Evolutionary conservation across 23 tunicate genomes (phyloP).

Genomic region (Halocynthia roretzi): DNA sequence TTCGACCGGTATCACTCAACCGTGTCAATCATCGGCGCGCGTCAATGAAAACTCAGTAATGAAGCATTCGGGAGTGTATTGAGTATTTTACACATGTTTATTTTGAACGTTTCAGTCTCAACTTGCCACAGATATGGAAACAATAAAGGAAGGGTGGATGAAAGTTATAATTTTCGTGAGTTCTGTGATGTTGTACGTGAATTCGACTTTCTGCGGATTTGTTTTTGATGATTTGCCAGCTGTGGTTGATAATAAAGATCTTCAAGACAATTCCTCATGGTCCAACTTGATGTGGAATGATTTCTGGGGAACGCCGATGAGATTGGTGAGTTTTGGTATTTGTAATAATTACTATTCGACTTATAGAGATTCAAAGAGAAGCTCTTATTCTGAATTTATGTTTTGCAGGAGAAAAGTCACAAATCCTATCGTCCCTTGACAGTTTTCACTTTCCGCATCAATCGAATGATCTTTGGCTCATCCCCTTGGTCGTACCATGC

Average conservation of each 20-base stretch:
- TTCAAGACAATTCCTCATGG: conserved; percentile 30
- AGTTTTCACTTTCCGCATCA: conserved; percentile 62
- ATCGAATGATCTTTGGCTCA: conserved; percentile 50
- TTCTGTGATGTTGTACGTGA: conserved; percentile 1
- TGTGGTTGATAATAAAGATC: conserved; percentile 66
- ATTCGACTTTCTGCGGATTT: conserved; percentile 34
- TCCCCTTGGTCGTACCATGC: conserved; percentile 65
- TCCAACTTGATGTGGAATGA: conserved; percentile 70
- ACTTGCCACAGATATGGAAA: neutral
- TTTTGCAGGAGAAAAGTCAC: conserved; percentile 79
- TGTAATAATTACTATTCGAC: neutral
- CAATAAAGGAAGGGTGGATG: neutral
- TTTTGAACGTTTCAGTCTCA: too few species aligned
- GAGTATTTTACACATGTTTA: too few species aligned
- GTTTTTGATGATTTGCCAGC: conserved; percentile 90
- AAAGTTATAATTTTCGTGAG: neutral
- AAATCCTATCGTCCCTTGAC: conserved; percentile 94
- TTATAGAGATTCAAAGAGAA: neutral
- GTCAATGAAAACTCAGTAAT: too few species aligned
- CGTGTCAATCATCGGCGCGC: too few species aligned
- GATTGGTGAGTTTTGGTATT: conserved; percentile 20
- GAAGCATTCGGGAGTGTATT: too few species aligned
- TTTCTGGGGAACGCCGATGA: conserved; percentile 90
- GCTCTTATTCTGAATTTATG: neutral
- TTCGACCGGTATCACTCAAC: too few species aligned